phyloP scores from a whole-genome alignment of 2,113 vertebrate genomes.

The Bambusicola thoracicus region DNA sequence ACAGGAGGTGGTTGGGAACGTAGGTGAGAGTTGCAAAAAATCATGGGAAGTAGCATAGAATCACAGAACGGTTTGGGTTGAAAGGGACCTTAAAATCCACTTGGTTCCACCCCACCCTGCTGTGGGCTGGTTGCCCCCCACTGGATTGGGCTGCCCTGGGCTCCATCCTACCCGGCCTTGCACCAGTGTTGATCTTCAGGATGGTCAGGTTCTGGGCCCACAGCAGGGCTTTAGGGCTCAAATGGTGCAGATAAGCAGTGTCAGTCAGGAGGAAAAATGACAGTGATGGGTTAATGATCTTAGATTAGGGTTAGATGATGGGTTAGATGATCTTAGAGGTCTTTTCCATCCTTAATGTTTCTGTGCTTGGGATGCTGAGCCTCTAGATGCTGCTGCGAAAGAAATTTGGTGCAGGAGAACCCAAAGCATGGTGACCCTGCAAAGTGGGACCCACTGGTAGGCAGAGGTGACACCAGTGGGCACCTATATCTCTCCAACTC shows the following conservation, averaged over 20 bases:
- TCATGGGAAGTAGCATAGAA: neutral
- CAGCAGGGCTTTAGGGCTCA: neutral
- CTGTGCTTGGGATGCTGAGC: neutral
- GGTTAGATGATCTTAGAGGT: no score
- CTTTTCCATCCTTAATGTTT: no score
- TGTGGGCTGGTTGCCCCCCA: no score
- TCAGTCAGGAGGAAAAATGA: neutral
- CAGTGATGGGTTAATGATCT: neutral
- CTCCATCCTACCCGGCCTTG: neutral
- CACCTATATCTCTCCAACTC: neutral
- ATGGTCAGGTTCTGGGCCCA: neutral
- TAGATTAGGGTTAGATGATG: no score
- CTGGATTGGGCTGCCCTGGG: no score
- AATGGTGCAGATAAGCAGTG: neutral
- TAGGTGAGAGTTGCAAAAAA: neutral
- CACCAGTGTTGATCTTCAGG: neutral
- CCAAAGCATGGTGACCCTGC: fast-evolving
- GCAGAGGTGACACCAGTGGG: neutral
- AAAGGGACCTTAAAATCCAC: no score
- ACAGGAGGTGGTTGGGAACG: neutral
- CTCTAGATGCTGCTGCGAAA: neutral
- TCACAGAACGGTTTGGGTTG: no score
- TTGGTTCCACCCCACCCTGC: no score
- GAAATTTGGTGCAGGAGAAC: neutral
- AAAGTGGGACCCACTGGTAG: neutral